Evolutionary conservation across 2,797 vertebrate genomes (phyloP), one percentile per base, ranked within the genome.

Genomic region (Xerus rutilus): DNA sequence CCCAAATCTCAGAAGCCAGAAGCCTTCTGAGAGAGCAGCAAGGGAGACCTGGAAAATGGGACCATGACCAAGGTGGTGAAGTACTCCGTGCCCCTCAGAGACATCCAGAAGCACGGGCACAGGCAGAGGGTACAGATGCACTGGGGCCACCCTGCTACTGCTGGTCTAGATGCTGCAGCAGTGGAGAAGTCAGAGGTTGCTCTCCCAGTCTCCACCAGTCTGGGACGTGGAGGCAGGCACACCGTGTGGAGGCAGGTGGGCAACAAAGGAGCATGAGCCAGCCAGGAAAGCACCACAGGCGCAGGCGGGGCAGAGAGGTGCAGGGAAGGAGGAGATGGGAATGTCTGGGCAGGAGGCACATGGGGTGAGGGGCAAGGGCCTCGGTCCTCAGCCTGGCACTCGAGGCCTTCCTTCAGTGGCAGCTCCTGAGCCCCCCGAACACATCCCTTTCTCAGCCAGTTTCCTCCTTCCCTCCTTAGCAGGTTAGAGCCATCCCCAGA

Each of bases 331-430:
- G 54, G 54, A 57, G 54, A 17, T 57, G 54, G 52, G 52, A 14
- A 52, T 14, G 5, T 3, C 10, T 57, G 15, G 20, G 54, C 21
- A 59, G 4, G 14, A 20, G 20, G 62, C 39, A 35, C 23, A 0
- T 18, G 18, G 67, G 2, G 65, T 14, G 7, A 0, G 14, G 43
- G 30, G 25, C 1, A 0, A 54, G 13, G 62, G 30, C 30, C 69
- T 0, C 13, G n/a, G n/a, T 15, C 69, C 52, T 78, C 15, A 4
- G 69, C 64, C 13, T 5, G 35, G 35, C 0, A 7, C 25, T 17
- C 25, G 4, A 76, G 59, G 74, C 86, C 67, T 47, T 43, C 18
- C 62, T 20, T 57, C 18, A 57, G 54, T 18, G 17, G 7, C 54
- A 20, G 54, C 54, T 20, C 57, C 57, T 62, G 23, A 11, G 59